Evolutionary conservation across 2,113 vertebrate species (phyloP), one percentile per base, ranked within the genome.

Genomic region (Motacilla tschutschensis): DNA sequence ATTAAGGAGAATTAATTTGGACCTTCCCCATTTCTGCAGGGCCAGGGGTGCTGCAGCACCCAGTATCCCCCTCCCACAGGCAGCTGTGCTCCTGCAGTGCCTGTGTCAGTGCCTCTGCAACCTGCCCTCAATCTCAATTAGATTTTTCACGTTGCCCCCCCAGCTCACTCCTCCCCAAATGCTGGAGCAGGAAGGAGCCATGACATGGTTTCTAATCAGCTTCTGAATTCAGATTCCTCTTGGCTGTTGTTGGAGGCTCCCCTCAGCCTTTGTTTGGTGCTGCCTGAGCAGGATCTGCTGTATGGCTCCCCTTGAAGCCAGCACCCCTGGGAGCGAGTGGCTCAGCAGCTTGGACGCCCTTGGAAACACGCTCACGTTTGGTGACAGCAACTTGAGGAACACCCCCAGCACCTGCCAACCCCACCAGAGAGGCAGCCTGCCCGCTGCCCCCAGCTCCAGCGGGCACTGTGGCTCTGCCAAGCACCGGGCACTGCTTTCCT

Each of bases 151-250:
- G 0, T 81, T 4, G 29, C 43, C 75, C 60, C 62, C 51, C 71
- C n/a, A 65, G 59, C 78, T 90, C 75, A 51, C 78, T 90, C 84
- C 79, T 90, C 78, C 83, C 90, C 90, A 82, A 84, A 91, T 44
- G 86, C 91, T 79, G 93, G 92, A 89, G 81, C 8, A 6, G 83
- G 78, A 90, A 73, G 83, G 77, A 94, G 86, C 81, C 92, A 93
- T 92, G 93, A 91, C 83, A 89, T 76, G 93, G 67, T 93, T 95
- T 89, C 91, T 91, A 76, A 92, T 91, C 90, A 91, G 83, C 80
- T 54, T 17, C 89, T 77, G 85, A 77, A 90, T 93, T 79, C 79
- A 51, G 58, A 41, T 73, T 63, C 50, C 71, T 81, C 71, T 44
- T 26, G 80, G 44, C 50, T 71, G 66, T 16, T 6, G 19, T 31